These are phyloP conservation scores for Furcula furcula DNA, from an alignment of 2,888 invertebrate species.

Conservation along the genomic window DNA sequence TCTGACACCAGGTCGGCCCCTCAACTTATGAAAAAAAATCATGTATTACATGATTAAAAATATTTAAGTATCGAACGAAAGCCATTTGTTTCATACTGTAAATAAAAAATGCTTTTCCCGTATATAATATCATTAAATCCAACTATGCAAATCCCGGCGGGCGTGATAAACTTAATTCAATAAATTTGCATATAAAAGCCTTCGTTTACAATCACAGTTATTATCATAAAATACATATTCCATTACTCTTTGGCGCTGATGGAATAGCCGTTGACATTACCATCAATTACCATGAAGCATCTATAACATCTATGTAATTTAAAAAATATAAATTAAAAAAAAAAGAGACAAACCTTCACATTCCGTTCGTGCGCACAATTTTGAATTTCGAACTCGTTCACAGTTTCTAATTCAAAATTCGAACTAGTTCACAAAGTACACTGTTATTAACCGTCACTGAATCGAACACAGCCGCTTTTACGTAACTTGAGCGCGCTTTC, in stretches of 20 bases:
- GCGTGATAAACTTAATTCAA: no score
- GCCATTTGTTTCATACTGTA: no score
- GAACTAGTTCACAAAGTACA: slow-evolving; percentile 9
- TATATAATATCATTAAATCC: no score
- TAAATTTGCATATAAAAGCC: no score
- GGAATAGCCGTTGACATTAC: slow-evolving; percentile 14
- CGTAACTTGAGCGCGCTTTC: slow-evolving; percentile 32
- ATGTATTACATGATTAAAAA: no score
- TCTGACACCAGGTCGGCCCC: no score
- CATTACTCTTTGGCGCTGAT: slow-evolving; percentile 25
- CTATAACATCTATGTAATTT: slow-evolving; percentile 7
- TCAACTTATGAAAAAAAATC: no score
- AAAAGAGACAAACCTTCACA: slow-evolving; percentile 47
- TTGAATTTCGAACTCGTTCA: slow-evolving; percentile 31
- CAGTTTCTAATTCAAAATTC: slow-evolving; percentile 11
- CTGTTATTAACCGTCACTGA: slow-evolving; percentile 15
- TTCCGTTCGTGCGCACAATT: slow-evolving; percentile 36
- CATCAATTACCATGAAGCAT: slow-evolving; percentile 28
- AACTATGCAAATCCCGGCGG: no score
- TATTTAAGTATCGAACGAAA: no score
- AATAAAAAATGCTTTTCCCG: no score
- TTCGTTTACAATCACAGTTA: slow-evolving; percentile 20
- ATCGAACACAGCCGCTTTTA: slow-evolving; percentile 39
- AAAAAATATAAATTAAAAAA: slow-evolving; percentile 10
- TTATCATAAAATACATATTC: slow-evolving; percentile 39